phyloP scores from a whole-genome alignment of 2,113 vertebrate genomes.

The Gracilinanus agilis region DNA sequence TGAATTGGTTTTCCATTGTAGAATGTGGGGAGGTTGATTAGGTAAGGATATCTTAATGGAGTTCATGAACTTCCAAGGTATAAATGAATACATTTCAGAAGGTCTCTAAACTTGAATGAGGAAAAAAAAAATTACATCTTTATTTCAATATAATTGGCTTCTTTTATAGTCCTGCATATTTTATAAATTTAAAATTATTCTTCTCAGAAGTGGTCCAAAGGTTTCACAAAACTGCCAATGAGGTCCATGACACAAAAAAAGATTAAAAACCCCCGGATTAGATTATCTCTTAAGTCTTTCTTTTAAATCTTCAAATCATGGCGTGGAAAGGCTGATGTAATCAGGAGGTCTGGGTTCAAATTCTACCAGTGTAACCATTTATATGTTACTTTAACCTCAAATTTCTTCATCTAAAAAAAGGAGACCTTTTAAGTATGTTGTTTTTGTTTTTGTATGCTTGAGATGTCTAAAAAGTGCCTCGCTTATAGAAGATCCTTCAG shows the following conservation, averaged over 20 bases:
- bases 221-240: neutral
- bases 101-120: neutral
- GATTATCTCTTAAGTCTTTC: neutral
- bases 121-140: neutral
- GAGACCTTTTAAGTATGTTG: neutral
- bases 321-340: neutral
- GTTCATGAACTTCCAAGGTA: neutral
- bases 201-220: neutral
- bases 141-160: neutral
- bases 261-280: neutral
- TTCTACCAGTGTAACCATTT: neutral
- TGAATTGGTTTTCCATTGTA: neutral
- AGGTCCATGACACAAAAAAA: neutral
- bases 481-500: neutral
- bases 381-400: neutral
- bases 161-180: neutral
- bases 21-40: neutral
- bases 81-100: neutral
- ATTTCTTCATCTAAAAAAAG: neutral
- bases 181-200: neutral
- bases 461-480: neutral
- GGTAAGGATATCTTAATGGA: neutral
- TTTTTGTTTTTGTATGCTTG: neutral
- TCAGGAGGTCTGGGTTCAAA: neutral
- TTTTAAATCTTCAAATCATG: neutral